A percentile compares a stretch with the other conserved stretches of the same genome.
phyloP scores from a whole-genome alignment of 1,140 invertebrate genomes.

The Caenorhabditis inopinata region DNA sequence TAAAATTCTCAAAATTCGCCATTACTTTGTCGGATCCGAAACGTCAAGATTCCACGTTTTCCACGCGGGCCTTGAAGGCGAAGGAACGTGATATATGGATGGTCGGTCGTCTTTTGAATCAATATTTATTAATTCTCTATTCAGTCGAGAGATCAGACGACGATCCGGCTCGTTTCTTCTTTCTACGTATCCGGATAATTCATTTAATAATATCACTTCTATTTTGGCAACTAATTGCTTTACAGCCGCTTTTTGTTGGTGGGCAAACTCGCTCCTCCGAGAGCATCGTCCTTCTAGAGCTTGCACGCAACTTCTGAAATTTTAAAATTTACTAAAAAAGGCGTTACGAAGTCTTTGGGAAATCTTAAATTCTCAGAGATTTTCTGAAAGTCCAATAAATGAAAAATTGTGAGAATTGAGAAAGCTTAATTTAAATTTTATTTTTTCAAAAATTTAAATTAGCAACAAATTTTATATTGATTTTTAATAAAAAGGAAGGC shows the following conservation, averaged over 20 bases:
- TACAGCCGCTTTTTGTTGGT: slow-evolving; percentile 43
- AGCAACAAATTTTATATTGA: no score
- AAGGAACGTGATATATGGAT: slow-evolving; percentile 40
- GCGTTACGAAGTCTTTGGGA: neutral
- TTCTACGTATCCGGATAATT: slow-evolving; percentile 34
- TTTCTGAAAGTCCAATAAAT: no score
- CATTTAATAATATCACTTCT: slow-evolving; percentile 41
- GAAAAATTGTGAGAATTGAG: no score
- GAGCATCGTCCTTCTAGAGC: slow-evolving; percentile 44
- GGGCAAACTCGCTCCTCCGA: slow-evolving; percentile 32
- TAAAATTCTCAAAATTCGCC: neutral
- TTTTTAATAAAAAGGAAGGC: no score
- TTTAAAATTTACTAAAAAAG: neutral
- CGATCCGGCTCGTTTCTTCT: slow-evolving; percentile 41
- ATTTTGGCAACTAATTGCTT: slow-evolving; percentile 43
- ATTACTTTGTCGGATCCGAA: slow-evolving; percentile 40
- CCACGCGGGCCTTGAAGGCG: slow-evolving; percentile 42
- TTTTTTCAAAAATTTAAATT: no score
- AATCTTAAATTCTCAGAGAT: no score
- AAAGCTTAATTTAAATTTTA: no score
- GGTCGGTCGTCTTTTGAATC: slow-evolving; percentile 36
- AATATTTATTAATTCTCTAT: slow-evolving; percentile 34
- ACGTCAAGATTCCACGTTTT: slow-evolving; percentile 45
- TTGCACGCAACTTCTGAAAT: slow-evolving; percentile 35
- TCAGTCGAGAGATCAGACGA: slow-evolving; percentile 29